Conservation (phyloP, 1,140 invertebrate species). For the Temnothorax longispinosus region DNA sequence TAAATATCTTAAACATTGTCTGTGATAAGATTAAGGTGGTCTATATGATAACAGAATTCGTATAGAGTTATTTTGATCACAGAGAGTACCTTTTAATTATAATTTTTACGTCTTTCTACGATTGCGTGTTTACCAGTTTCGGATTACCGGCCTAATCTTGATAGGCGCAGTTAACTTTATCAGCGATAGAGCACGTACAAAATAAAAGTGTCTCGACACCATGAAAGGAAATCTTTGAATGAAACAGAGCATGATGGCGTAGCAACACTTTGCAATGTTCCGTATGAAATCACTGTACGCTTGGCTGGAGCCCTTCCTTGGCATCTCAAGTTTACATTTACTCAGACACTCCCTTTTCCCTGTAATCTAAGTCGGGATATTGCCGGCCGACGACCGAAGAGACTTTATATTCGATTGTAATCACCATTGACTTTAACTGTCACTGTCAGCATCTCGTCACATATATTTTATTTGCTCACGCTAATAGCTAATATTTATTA, state of each 20-base stretch:
- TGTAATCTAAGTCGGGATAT: conserved; percentile 16
- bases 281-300: conserved; percentile 47
- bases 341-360: conserved; percentile 33
- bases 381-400: neutral
- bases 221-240: conserved; percentile 47
- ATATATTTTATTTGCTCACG: neutral
- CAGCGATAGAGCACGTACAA: conserved; percentile 14
- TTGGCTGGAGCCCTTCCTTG: conserved; percentile 65
- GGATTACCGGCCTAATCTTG: neutral
- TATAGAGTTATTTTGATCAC: neutral
- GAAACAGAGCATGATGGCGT: conserved; percentile 54
- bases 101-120: neutral
- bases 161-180: conserved; percentile 5
- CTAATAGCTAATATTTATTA: neutral
- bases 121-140: neutral
- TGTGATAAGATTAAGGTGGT: neutral
- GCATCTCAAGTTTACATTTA: conserved; percentile 41
- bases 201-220: conserved; percentile 2
- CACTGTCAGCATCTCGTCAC: neutral
- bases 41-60: neutral
- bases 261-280: conserved; percentile 16
- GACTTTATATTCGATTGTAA: neutral
- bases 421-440: neutral
- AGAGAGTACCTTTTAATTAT: neutral
- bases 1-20: neutral